Percentiles rank a stretch among this genome's conserved stretches.
These are phyloP conservation scores for Lapara coniferarum DNA, from an alignment of 2,888 invertebrate species.

Conservation along the genomic window DNA sequence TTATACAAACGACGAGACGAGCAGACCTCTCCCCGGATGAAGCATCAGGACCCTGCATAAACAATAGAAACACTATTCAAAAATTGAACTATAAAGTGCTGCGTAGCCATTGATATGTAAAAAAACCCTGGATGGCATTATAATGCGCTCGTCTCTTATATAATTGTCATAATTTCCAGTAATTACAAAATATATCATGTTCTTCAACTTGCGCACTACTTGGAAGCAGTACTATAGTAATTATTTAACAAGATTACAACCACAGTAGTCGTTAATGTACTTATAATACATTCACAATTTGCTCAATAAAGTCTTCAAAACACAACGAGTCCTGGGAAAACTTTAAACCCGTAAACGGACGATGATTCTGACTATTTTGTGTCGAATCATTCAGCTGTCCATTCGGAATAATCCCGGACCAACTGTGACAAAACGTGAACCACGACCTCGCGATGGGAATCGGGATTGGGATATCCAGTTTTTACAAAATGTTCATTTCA, in stretches of 20 bases:
- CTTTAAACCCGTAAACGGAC: constrained; percentile 46
- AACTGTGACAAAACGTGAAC: constrained; percentile 42
- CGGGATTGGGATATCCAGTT: constrained; percentile 37
- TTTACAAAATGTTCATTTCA: neutral
- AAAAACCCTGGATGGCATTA: too few species aligned
- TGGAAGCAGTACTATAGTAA: too few species aligned
- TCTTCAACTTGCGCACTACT: too few species aligned
- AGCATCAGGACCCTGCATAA: neutral
- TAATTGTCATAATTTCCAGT: too few species aligned
- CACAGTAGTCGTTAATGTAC: too few species aligned
- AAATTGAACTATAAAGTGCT: too few species aligned
- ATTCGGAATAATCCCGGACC: constrained; percentile 50
- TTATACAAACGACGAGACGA: too few species aligned
- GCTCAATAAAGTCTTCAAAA: neutral
- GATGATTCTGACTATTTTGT: constrained; percentile 46
- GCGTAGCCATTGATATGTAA: too few species aligned
- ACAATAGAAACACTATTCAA: too few species aligned
- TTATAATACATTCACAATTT: neutral
- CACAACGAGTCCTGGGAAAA: constrained; percentile 23
- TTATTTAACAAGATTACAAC: too few species aligned
- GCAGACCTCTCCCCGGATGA: neutral
- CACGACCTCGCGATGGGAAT: constrained; percentile 54
- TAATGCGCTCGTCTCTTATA: too few species aligned
- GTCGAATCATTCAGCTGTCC: constrained; percentile 54
- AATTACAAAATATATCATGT: too few species aligned